phyloP scores from a whole-genome alignment of 2,888 invertebrate genomes.

The Meteorus cinctellus region DNA sequence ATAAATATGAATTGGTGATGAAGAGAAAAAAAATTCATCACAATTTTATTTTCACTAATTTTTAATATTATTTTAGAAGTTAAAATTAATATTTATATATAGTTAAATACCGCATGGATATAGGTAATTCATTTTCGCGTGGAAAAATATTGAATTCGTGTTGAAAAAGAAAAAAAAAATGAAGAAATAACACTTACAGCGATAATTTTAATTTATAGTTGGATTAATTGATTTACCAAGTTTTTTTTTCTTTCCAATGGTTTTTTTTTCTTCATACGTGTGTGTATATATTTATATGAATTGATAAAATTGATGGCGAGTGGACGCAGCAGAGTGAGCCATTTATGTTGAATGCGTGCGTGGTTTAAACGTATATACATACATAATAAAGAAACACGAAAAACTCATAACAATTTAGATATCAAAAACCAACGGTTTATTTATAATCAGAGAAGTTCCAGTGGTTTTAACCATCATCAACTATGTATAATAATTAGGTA shows the following conservation, averaged over 20 bases:
- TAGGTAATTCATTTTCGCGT: not conserved
- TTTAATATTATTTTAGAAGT: not conserved
- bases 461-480: conserved; percentile 20
- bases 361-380: conserved; percentile 8
- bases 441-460: conserved; percentile 40
- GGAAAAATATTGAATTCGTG: not conserved
- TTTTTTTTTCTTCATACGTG: not conserved
- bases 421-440: conserved; percentile 32
- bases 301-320: conserved; percentile 7
- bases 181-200: conserved; percentile 10
- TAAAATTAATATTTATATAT: not conserved
- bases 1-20: not conserved
- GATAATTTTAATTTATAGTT: conserved; percentile 14
- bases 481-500: conserved; percentile 30
- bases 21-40: not conserved
- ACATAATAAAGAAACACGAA: conserved; percentile 48
- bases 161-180: not conserved
- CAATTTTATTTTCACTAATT: not conserved
- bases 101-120: not conserved
- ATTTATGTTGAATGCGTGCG: conserved; percentile 35
- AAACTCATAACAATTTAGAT: conserved; percentile 54
- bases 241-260: not conserved
- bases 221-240: conserved; percentile 8
- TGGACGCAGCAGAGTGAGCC: conserved; percentile 42
- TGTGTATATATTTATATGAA: not conserved